phyloP scores from a whole-genome alignment of 2,113 vertebrate genomes.

The Boulengeromyrus knoepffleri region DNA sequence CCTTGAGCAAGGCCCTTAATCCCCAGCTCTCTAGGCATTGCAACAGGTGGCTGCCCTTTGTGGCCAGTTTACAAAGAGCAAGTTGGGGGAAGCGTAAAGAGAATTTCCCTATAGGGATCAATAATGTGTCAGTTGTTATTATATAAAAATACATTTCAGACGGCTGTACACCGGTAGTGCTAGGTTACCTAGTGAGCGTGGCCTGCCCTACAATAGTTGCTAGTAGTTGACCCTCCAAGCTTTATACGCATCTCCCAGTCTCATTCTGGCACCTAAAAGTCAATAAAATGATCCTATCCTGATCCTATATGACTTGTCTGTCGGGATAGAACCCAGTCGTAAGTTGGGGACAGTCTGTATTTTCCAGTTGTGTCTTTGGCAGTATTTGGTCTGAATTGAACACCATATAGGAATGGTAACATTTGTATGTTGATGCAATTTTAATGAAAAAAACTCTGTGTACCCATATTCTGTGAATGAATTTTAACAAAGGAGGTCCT shows the following conservation, averaged over 20 bases:
- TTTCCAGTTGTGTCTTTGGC: slow-evolving; percentile 13
- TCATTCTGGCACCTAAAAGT: not conserved
- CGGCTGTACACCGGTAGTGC: not conserved
- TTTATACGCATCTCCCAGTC: not conserved
- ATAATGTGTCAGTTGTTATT: not conserved
- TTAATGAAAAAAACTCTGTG: not conserved
- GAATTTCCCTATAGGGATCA: too few relatives aligned
- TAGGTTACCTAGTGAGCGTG: not conserved
- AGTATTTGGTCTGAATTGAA: slow-evolving; percentile 18
- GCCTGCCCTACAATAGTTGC: not conserved
- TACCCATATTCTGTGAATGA: slow-evolving; percentile 19
- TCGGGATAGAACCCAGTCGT: not conserved
- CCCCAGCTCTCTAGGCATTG: too few relatives aligned
- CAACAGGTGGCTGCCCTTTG: too few relatives aligned
- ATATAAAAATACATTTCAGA: not conserved
- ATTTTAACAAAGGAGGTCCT: slow-evolving; percentile 26
- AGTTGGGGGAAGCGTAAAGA: too few relatives aligned
- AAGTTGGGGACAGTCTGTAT: not conserved
- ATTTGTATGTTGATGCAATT: not conserved
- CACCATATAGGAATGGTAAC: slow-evolving; percentile 7
- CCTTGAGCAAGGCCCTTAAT: too few relatives aligned
- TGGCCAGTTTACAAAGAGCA: too few relatives aligned
- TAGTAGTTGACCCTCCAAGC: not conserved
- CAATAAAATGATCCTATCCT: not conserved
- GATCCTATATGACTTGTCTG: not conserved